Conservation (phyloP, 2,797 vertebrate species). For the Artibeus jamaicensis region DNA sequence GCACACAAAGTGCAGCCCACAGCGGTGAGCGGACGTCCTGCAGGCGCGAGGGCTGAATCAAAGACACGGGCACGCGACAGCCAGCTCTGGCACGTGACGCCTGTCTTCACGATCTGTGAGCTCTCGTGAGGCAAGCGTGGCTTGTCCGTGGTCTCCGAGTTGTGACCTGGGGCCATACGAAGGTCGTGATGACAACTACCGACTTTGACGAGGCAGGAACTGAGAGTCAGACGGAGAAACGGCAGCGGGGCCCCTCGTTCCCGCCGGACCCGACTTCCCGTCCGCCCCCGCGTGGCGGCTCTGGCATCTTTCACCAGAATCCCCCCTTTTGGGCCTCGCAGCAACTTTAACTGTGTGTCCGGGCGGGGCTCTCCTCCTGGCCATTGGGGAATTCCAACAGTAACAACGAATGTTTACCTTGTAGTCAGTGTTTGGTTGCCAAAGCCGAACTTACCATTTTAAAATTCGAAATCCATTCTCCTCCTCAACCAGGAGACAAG, state of each 20-base stretch:
- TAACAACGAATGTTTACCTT: conserved; percentile 57
- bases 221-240: too few species aligned
- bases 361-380: conserved; percentile 31
- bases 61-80: too few species aligned
- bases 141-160: too few species aligned
- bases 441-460: conserved; percentile 27
- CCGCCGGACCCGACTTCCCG: too few species aligned
- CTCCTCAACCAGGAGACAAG: conserved; percentile 39
- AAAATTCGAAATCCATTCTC: conserved; percentile 40
- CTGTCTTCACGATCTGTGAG: too few species aligned
- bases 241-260: too few species aligned
- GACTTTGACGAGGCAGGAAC: too few species aligned
- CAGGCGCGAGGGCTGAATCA: background rate
- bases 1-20: background rate
- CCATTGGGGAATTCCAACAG: conserved; percentile 45
- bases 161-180: too few species aligned
- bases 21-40: background rate
- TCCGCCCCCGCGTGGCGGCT: too few species aligned
- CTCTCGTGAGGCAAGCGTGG: fast-evolving
- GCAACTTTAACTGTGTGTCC: background rate
- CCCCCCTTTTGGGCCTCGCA: conserved; percentile 11
- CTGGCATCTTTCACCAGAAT: too few species aligned
- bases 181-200: too few species aligned
- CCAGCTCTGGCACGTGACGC: too few species aligned
- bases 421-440: conserved; percentile 49